phyloP scores from a whole-genome alignment of 2,797 vertebrate species.

The Cryptoprocta ferox region DNA sequence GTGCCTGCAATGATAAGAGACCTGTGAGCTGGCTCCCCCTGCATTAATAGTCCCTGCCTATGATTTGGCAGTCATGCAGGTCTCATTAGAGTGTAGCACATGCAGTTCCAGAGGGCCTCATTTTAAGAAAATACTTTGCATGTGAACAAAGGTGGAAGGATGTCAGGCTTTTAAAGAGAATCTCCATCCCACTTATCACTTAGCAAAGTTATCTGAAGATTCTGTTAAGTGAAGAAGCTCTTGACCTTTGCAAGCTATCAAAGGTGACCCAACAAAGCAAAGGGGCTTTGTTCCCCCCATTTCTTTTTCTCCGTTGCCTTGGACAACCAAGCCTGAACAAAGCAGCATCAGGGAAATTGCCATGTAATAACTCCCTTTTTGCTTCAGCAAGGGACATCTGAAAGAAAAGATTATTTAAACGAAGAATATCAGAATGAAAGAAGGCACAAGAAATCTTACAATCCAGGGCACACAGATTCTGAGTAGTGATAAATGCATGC shows the following conservation, averaged over 20 bases:
- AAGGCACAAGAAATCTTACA: background rate
- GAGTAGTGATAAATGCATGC: background rate
- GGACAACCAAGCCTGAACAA: constrained; percentile 81
- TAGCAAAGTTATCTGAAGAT: constrained; percentile 78
- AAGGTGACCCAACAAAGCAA: constrained; percentile 73
- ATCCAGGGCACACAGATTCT: constrained; percentile 62
- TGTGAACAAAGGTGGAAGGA: constrained; percentile 74
- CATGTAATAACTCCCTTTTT: constrained; percentile 78
- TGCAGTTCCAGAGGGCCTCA: constrained; percentile 56
- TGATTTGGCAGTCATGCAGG: constrained; percentile 62
- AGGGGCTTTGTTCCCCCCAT: constrained; percentile 71
- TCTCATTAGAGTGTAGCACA: constrained; percentile 77
- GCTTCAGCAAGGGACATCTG: constrained; percentile 81
- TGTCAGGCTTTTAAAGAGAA: constrained; percentile 80
- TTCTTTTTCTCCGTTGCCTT: constrained; percentile 83
- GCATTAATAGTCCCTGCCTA: constrained; percentile 66
- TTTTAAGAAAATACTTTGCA: constrained; percentile 79
- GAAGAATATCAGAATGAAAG: constrained; percentile 62
- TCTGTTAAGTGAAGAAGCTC: constrained; percentile 73
- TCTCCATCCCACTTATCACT: constrained; percentile 81
- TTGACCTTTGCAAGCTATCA: constrained; percentile 81
- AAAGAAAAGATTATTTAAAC: constrained; percentile 58
- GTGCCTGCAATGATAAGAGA: constrained; percentile 70
- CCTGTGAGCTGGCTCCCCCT: constrained; percentile 63
- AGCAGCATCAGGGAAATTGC: constrained; percentile 54